phyloP scores from a whole-genome alignment of 2,888 invertebrate genomes.

The Apamea anceps region DNA sequence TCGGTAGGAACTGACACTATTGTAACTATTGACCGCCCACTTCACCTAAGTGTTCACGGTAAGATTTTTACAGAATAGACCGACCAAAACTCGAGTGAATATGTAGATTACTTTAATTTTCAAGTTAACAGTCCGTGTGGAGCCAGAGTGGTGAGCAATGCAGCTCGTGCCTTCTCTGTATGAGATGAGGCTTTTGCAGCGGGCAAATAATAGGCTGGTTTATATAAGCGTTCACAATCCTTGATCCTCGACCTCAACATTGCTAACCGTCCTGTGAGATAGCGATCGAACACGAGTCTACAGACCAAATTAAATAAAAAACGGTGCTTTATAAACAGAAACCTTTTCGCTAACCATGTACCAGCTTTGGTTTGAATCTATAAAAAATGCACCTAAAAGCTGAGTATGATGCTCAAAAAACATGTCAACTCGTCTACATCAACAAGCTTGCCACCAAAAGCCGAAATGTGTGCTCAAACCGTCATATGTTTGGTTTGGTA shows the following conservation, averaged over 20 bases:
- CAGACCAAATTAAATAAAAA: neutral
- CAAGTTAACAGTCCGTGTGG: too few species aligned
- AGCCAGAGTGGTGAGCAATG: too few species aligned
- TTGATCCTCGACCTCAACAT: neutral
- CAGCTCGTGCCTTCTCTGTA: too few species aligned
- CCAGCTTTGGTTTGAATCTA: neutral
- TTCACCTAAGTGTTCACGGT: too few species aligned
- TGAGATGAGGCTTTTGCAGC: too few species aligned
- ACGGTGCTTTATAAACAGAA: neutral
- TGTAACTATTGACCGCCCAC: too few species aligned
- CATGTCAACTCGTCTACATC: neutral
- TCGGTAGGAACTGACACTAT: too few species aligned
- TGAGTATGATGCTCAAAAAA: neutral
- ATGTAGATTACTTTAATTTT: too few species aligned
- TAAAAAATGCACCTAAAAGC: neutral
- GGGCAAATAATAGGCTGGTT: too few species aligned
- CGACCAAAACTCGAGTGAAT: neutral
- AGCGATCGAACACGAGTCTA: too few species aligned
- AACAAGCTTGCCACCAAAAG: neutral
- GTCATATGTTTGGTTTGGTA: neutral
- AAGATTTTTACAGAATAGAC: too few species aligned
- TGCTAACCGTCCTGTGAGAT: neutral
- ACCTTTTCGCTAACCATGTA: neutral
- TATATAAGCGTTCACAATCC: neutral
- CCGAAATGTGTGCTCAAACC: constrained; percentile 8